phyloP scores from a whole-genome alignment of 2,888 invertebrate species.

The Athalia cordata region DNA sequence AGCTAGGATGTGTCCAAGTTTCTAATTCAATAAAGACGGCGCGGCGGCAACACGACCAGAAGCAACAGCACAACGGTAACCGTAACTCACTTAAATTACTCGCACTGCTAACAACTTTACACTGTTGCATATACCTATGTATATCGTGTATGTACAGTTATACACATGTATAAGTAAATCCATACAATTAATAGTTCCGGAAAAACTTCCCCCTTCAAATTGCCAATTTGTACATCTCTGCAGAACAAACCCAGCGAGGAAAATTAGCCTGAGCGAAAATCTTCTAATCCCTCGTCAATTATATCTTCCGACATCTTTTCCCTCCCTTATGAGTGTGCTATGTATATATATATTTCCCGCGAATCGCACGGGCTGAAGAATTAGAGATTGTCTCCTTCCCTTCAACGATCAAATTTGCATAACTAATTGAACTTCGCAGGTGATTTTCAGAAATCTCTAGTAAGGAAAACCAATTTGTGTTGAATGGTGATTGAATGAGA shows the following conservation, averaged over 20 bases:
- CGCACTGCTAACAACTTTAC: slow-evolving; percentile 64
- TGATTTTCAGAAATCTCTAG: too few species aligned
- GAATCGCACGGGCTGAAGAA: neutral
- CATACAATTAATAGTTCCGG: neutral
- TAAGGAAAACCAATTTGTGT: too few species aligned
- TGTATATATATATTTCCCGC: too few species aligned
- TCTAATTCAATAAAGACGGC: slow-evolving; percentile 68
- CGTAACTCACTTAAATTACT: slow-evolving; percentile 64
- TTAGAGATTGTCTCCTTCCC: slow-evolving; percentile 14
- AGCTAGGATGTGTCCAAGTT: slow-evolving; percentile 64
- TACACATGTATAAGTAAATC: neutral
- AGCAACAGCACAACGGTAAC: slow-evolving; percentile 59
- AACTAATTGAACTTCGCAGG: slow-evolving; percentile 33
- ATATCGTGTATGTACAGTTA: slow-evolving; percentile 1
- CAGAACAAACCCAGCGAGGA: neutral
- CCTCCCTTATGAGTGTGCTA: neutral
- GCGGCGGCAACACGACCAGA: neutral
- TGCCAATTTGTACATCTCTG: neutral
- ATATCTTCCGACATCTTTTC: neutral
- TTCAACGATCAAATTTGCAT: slow-evolving; percentile 31
- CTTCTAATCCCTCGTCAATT: slow-evolving; percentile 14
- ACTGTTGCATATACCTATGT: slow-evolving; percentile 55
- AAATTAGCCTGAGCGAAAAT: neutral
- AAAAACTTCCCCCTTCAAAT: neutral
- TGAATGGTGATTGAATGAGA: too few species aligned